Evolutionary conservation across 2,113 vertebrate genomes (phyloP).

Genomic region (Hucho hucho): DNA sequence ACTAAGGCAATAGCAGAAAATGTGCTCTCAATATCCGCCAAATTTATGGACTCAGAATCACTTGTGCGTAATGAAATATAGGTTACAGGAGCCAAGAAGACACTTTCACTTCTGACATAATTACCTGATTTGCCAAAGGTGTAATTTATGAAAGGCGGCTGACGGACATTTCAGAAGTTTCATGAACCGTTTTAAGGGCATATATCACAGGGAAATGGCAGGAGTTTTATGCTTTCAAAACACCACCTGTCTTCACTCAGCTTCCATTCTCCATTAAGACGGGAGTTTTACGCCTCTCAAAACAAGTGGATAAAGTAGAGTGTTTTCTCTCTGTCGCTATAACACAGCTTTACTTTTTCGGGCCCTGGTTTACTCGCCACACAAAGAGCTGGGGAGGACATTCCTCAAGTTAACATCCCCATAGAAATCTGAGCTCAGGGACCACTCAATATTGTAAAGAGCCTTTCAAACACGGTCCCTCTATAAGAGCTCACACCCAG

Average conservation of each 20-base stretch:
- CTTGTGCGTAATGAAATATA: conserved; percentile 20
- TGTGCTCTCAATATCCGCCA: conserved; percentile 12
- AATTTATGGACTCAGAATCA: conserved; percentile 33
- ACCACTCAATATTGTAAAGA: conserved; percentile 42
- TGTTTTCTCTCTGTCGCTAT: conserved; percentile 11
- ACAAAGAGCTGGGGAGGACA: conserved; percentile 20
- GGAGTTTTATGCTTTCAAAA: conserved; percentile 24
- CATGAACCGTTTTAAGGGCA: conserved; percentile 28
- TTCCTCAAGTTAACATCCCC: conserved; percentile 45
- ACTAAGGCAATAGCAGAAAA: not conserved
- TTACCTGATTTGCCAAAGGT: conserved; percentile 23
- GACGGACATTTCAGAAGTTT: conserved; percentile 23
- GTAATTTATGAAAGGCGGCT: conserved; percentile 32
- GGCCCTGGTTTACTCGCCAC: not conserved
- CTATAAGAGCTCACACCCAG: conserved; percentile 18
- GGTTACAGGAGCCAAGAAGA: conserved; percentile 19
- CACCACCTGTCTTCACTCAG: conserved; percentile 19
- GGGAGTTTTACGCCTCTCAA: conserved; percentile 28
- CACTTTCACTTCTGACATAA: conserved; percentile 12
- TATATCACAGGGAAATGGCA: conserved; percentile 27
- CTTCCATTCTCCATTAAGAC: conserved; percentile 13
- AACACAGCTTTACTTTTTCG: conserved; percentile 7
- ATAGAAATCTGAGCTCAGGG: conserved; percentile 38
- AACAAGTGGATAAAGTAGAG: conserved; percentile 14
- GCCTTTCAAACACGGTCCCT: conserved; percentile 35